Conservation (phyloP, 2,113 vertebrate species). For the Passerina amoena region DNA sequence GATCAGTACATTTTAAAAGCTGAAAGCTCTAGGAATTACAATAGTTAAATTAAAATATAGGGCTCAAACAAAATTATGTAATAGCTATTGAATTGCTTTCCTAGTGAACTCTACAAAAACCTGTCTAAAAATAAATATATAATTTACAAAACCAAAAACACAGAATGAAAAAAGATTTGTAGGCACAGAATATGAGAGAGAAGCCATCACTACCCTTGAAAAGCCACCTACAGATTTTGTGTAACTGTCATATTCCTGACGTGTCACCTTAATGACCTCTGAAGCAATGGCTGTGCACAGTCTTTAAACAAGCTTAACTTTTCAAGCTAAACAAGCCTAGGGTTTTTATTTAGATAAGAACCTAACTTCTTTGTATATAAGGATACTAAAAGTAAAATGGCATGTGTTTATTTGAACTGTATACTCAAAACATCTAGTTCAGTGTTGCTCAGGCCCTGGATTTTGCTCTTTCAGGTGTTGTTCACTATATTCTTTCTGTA, state of each 20-base stretch:
- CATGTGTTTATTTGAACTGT: background rate
- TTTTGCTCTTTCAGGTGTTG: background rate
- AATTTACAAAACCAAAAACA: background rate
- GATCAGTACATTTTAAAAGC: background rate
- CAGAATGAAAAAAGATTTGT: background rate
- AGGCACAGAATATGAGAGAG: background rate
- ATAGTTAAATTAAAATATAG: background rate
- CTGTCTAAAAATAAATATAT: constrained; percentile 1
- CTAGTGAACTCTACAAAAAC: background rate
- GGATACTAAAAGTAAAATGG: background rate
- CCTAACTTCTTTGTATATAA: background rate
- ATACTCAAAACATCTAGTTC: background rate
- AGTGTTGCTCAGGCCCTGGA: background rate
- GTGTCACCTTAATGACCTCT: background rate
- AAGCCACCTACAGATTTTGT: background rate
- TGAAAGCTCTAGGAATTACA: background rate
- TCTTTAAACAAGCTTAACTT: background rate
- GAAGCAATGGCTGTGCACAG: background rate
- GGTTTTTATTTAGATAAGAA: background rate
- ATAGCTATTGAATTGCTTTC: background rate
- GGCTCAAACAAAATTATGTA: background rate
- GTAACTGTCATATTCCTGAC: background rate
- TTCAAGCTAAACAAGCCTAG: background rate
- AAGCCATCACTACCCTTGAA: background rate
- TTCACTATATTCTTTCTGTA: background rate